A percentile compares a stretch with the other conserved stretches of the same genome.
Conservation (phyloP, 1,140 invertebrate species). For the Cydia fagiglandana region DNA sequence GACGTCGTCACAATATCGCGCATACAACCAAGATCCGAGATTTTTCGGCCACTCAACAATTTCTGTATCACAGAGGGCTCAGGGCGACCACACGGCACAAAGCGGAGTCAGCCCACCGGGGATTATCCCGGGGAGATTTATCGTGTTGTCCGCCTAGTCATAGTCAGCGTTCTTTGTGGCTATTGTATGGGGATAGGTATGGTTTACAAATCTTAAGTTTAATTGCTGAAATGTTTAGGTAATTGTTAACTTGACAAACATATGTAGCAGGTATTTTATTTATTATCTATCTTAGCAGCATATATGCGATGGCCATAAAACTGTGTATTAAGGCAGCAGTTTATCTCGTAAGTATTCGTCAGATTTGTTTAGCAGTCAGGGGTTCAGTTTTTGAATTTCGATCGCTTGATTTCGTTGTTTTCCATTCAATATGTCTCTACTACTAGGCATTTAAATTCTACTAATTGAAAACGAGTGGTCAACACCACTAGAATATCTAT, state of each 20-base stretch:
- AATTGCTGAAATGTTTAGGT: not conserved
- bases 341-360: no score
- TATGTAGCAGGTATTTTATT: not conserved
- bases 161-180: conserved; percentile 4
- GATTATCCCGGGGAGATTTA: conserved; percentile 21
- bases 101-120: conserved; percentile 16
- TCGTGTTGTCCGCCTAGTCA: conserved; percentile 20
- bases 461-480: no score
- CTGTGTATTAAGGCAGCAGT: no score
- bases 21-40: not conserved
- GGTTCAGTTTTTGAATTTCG: no score
- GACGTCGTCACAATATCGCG: not conserved
- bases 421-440: no score
- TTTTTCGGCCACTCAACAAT: conserved; percentile 8
- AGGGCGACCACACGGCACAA: conserved; percentile 20
- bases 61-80: conserved; percentile 4
- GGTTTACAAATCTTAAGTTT: not conserved
- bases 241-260: not conserved
- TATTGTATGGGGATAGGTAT: not conserved
- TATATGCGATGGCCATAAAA: no score
- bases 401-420: no score
- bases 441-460: no score
- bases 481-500: no score
- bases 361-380: no score
- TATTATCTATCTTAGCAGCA: not conserved